Percentiles rank a stretch among this genome's conserved stretches.
phyloP scores from a whole-genome alignment of 2,888 invertebrate genomes.

The Rhogogaster chlorosoma region DNA sequence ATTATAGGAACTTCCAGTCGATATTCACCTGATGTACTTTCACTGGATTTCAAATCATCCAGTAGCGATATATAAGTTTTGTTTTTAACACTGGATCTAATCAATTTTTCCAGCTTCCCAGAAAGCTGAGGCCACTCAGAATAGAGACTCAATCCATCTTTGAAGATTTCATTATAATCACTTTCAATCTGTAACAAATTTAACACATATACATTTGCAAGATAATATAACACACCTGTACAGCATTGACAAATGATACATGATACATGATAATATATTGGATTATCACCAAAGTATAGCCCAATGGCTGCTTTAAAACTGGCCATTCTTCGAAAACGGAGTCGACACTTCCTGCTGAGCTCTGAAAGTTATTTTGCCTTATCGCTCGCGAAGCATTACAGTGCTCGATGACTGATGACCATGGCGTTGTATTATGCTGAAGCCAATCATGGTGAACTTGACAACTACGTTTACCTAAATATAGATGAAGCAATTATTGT shows the following conservation, averaged over 20 bases:
- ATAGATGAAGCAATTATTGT: no score
- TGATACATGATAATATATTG: not conserved
- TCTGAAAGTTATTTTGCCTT: conserved; percentile 7
- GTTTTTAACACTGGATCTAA: not conserved
- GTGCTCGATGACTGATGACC: conserved; percentile 10
- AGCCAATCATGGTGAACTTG: not conserved
- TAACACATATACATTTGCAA: not conserved
- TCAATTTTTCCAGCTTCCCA: conserved; percentile 11
- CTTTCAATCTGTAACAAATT: conserved; percentile 40
- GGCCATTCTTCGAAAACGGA: conserved; percentile 51
- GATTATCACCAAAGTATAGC: conserved; percentile 51
- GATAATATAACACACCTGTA: not conserved
- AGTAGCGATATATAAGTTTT: not conserved
- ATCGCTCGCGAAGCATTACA: conserved; percentile 38
- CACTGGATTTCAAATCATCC: not conserved
- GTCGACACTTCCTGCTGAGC: conserved; percentile 32
- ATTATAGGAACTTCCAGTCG: not conserved
- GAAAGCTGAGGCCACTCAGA: conserved; percentile 52
- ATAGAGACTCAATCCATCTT: conserved; percentile 40
- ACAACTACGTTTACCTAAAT: not conserved
- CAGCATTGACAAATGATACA: not conserved
- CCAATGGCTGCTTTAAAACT: conserved; percentile 49
- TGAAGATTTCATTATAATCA: conserved; percentile 46
- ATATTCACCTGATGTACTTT: not conserved
- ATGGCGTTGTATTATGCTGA: not conserved